Conservation (phyloP, 2,797 vertebrate genomes). For the Phrynocephalus vlangalii region DNA sequence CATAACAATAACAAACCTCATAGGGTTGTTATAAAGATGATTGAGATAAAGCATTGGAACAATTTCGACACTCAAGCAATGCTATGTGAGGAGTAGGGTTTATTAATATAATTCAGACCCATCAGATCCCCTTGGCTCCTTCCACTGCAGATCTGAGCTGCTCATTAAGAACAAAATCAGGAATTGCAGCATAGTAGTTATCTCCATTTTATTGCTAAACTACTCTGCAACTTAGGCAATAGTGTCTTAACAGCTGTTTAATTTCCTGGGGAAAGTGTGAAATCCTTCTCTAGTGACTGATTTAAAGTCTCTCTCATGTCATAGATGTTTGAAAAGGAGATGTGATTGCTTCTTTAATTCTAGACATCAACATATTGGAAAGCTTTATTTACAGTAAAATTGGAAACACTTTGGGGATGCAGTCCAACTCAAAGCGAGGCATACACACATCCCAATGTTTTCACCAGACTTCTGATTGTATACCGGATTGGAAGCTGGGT, state of each 20-base stretch:
- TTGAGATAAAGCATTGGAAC: background rate
- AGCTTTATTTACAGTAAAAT: constrained; percentile 31
- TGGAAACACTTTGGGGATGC: constrained; percentile 10
- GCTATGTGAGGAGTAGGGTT: background rate
- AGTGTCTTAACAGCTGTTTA: constrained; percentile 37
- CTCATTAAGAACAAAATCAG: background rate
- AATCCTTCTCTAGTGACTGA: constrained; percentile 38
- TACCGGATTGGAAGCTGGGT: background rate
- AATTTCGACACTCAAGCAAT: background rate
- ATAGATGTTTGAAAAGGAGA: constrained; percentile 40
- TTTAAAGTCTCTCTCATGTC: constrained; percentile 39
- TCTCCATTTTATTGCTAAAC: constrained; percentile 28
- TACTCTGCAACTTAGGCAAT: constrained; percentile 21
- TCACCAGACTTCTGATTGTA: background rate
- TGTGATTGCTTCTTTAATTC: constrained; percentile 41
- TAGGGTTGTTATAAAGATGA: background rate
- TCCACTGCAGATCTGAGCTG: background rate
- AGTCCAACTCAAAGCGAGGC: background rate
- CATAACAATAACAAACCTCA: background rate
- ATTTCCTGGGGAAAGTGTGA: constrained; percentile 43
- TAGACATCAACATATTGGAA: constrained; percentile 28
- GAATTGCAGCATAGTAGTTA: constrained; percentile 2
- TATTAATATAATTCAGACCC: background rate
- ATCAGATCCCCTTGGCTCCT: background rate
- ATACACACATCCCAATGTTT: background rate